Base-by-base conservation (phyloP, 2,888 invertebrate genomes). In the Campoletis raptor region DNA sequence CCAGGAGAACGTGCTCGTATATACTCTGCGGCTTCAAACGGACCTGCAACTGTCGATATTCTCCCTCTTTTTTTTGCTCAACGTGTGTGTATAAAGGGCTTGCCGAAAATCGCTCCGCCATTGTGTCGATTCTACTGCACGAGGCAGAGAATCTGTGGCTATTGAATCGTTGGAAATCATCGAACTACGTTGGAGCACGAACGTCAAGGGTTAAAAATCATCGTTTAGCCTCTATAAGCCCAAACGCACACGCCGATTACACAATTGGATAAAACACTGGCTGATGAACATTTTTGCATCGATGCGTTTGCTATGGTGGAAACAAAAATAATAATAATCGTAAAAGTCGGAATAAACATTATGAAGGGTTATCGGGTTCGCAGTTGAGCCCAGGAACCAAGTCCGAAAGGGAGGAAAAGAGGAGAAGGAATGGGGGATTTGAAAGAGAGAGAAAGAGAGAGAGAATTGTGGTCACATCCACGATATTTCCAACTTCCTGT, bases 401-500 rank as follows among this genome's bases (percentile, higher is more conserved):
- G 3, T 42, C n/a, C 9, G 37, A 9, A 9, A n/a, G 37, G n/a
- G 37, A 37, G 37, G 10, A 0, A 30, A 24, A 18, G n/a, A 30
- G 30, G 21, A 7, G n/a, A 10, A 7, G 45, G 48, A 9, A 37
- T 12, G 18, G 8, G 10, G 72, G 8, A n/a, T n/a, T n/a, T n/a
- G n/a, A n/a, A 4, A 30, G 4, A 24, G 30, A 37, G 37, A 21
- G 45, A n/a, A 24, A 18, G n/a, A 12, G 21, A 21, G 40, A n/a
- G 45, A 66, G 66, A 54, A 70, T 57, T 40, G 5, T n/a, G 67
- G 40, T 81, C 77, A 66, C 74, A 78, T 76, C 73, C 30, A 24
- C 61, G 76, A 70, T 76, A 76, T 83, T 76, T 80, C 36, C 70
- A 83, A 78, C 85, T 80, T 85, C 76, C 85, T 36, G 79, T 66